Percentiles rank a stretch among this genome's conserved stretches.
Evolutionary conservation across 2,113 vertebrate species (phyloP).

Genomic region (Poeciliopsis occidentalis): DNA sequence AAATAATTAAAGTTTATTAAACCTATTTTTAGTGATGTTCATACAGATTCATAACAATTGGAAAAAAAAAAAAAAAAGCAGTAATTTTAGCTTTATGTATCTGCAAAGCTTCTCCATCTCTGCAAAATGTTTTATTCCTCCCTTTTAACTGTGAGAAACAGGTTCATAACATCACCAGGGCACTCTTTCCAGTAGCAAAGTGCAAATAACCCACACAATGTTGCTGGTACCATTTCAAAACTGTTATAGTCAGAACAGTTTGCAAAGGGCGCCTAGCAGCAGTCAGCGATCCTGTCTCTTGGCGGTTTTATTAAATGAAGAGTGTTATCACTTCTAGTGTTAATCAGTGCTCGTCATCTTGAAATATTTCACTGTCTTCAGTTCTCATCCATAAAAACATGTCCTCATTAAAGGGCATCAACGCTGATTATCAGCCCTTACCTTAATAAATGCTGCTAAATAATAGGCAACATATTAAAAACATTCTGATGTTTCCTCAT

Average conservation of each 20-base stretch:
- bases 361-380: neutral
- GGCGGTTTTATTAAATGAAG: neutral
- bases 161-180: slow-evolving; percentile 13
- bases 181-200: slow-evolving; percentile 25
- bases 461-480: slow-evolving; percentile 11
- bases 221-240: slow-evolving; percentile 1
- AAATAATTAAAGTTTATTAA: no score
- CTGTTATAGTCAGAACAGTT: slow-evolving; percentile 13
- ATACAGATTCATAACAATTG: no score
- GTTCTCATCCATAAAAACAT: neutral
- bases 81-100: neutral
- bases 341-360: no score
- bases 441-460: slow-evolving; percentile 20
- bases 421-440: slow-evolving; percentile 3
- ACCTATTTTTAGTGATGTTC: no score
- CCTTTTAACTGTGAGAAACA: slow-evolving; percentile 10
- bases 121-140: neutral
- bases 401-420: neutral
- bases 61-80: no score
- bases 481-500: slow-evolving; percentile 26
- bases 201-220: slow-evolving; percentile 27
- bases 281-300: neutral
- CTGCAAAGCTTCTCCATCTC: neutral
- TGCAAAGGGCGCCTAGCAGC: neutral
- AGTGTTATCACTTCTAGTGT: no score